Base-by-base conservation (phyloP, 2,888 invertebrate species). In the Eueremaeus valkanovi region DNA sequence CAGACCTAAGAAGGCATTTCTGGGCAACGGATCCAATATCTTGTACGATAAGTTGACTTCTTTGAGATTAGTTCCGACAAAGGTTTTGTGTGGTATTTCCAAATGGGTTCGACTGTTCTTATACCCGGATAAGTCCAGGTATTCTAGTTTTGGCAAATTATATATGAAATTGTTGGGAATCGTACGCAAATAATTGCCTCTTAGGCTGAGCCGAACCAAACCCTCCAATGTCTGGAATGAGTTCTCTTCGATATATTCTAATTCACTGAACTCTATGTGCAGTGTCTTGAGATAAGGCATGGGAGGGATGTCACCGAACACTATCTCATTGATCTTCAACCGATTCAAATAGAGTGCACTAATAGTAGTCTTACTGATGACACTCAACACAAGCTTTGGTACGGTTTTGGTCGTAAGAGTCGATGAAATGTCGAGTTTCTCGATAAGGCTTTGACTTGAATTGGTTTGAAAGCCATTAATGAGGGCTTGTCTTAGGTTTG, bases 41-140 rank as follows among this genome's bases (percentile, higher is more conserved):
- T 72, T 76, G 31, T 77, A 76, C 24, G 58, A 73, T 13, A 77
- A 29, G 51, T 76, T 74, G 6, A 77, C 51, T 72, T 73, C 72
- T 72, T 68, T 76, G 21, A 77, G 40, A 40, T 51, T 42, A 18
- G 73, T 75, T 9, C 74, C 74, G 0, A 76, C 74, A 74, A 76
- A 76, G 11, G 72, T 21, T 55, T 75, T 74, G 45, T 36, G 66
- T 11, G 66, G 63, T 49, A 76, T 76, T 16, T 73, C 55, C 3
- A 76, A 42, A 18, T 24, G 42, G 3, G 21, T 58, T 27, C 33
- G 16, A 31, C 21, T 33, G 8, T 27, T 75, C 29, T 40, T 66
- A 49, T 74, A 75, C 3, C 76, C 76, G n/a, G 72, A 72, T 45
- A 76, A 36, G 33, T 76, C 74, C 27, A 76, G 45, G 49, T 72